Percentiles rank a stretch among this genome's conserved stretches.
These are phyloP conservation scores for Andricus quercusramuli DNA, from an alignment of 2,888 invertebrate genomes.

Conservation along the genomic window DNA sequence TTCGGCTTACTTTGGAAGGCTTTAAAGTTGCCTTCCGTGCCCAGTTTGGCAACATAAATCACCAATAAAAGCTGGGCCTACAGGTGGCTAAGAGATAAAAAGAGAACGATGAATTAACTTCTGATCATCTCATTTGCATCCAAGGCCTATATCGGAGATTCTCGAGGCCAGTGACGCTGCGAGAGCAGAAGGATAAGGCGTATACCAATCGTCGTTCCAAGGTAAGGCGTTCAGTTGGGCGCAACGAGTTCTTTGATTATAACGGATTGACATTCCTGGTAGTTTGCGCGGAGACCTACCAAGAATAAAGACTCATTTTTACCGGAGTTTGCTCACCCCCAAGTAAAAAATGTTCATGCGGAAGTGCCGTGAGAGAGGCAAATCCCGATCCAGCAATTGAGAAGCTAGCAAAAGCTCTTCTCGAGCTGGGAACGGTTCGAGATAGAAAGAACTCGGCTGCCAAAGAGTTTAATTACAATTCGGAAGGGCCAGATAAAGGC, in stretches of 20 bases:
- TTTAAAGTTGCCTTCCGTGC: too few relatives aligned
- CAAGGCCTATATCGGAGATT: constrained; percentile 31
- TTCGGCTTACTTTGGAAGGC: constrained; percentile 24
- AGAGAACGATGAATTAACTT: constrained; percentile 29
- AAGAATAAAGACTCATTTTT: neutral
- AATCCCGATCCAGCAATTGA: neutral
- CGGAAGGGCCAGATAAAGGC: too few relatives aligned
- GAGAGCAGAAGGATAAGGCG: constrained; percentile 36
- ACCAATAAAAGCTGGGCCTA: constrained; percentile 31
- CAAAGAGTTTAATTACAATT: rapidly evolving
- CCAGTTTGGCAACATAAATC: constrained; percentile 13
- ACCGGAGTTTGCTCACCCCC: neutral
- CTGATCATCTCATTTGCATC: constrained; percentile 38
- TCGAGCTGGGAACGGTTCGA: too few relatives aligned
- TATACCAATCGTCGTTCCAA: constrained; percentile 42
- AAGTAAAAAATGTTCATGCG: neutral
- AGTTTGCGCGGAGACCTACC: neutral
- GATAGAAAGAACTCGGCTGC: too few relatives aligned
- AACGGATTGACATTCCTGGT: constrained; percentile 24
- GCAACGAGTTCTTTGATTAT: neutral
- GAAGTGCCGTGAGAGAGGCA: neutral
- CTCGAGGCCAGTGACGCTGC: neutral
- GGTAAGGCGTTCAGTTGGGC: constrained; percentile 14
- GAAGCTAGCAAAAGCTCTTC: too few relatives aligned
- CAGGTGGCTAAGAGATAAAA: constrained; percentile 30